Conservation (phyloP, 2,113 vertebrate species). For the Pristiophorus japonicus region DNA sequence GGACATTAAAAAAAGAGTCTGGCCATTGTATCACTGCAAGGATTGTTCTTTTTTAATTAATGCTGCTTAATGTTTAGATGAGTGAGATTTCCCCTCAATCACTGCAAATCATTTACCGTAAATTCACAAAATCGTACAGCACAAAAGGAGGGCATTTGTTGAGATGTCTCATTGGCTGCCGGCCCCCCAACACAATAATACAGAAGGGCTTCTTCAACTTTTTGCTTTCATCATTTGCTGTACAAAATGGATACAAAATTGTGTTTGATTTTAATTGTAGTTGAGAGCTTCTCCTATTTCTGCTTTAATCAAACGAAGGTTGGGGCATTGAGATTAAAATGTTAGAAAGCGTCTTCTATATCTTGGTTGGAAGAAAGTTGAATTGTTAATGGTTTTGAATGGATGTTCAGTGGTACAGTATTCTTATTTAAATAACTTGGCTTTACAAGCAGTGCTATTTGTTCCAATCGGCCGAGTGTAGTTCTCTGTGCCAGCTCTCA, state of each 20-base stretch:
- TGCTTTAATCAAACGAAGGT: background rate
- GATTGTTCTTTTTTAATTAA: background rate
- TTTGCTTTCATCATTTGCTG: background rate
- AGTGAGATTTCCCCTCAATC: background rate
- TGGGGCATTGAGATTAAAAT: background rate
- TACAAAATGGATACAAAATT: background rate
- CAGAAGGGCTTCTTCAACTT: background rate
- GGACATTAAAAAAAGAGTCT: too few relatives aligned
- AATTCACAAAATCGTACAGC: background rate
- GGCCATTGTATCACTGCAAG: background rate
- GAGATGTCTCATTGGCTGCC: background rate
- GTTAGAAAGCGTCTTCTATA: background rate
- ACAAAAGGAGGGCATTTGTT: background rate
- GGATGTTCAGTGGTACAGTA: background rate
- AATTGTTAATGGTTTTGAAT: constrained; percentile 9
- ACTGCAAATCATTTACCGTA: background rate
- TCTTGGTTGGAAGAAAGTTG: constrained; percentile 26
- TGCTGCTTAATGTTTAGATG: background rate
- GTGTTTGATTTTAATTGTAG: background rate
- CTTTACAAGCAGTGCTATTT: background rate
- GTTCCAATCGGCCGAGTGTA: background rate
- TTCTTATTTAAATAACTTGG: constrained; percentile 16
- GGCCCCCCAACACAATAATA: background rate
- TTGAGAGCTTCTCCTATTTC: background rate
- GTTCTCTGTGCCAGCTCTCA: background rate